phyloP scores from a whole-genome alignment of 2,797 vertebrate species.

The Lemur catta region DNA sequence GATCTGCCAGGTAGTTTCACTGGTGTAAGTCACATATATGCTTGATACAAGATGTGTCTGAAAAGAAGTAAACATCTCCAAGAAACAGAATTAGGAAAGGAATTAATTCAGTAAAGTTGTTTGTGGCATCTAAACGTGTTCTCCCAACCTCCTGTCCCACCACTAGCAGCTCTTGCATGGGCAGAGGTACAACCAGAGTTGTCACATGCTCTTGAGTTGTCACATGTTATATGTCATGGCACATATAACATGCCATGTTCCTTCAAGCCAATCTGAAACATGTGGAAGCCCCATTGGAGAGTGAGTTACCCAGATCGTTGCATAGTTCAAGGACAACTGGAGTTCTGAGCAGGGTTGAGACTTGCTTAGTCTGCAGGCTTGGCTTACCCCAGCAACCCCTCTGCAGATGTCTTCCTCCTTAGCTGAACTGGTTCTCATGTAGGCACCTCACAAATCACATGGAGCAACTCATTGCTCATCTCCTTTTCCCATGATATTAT shows the following conservation, averaged over 20 bases:
- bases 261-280: background rate
- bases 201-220: fast-evolving
- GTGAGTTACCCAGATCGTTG: background rate
- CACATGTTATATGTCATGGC: no score
- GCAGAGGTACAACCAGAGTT: background rate
- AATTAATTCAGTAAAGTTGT: background rate
- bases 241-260: fast-evolving
- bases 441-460: background rate
- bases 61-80: background rate
- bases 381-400: background rate
- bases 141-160: background rate
- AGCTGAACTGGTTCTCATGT: background rate
- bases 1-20: background rate
- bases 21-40: background rate
- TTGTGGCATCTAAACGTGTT: fast-evolving
- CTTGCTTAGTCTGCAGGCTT: background rate
- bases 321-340: background rate
- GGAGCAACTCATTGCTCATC: background rate
- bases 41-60: background rate
- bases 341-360: background rate
- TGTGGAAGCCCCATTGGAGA: fast-evolving
- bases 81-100: background rate
- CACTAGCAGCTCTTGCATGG: background rate
- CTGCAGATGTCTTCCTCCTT: background rate
- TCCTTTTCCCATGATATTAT: background rate